Conservation (phyloP, 2,113 vertebrate species). For the Mustela lutreola region DNA sequence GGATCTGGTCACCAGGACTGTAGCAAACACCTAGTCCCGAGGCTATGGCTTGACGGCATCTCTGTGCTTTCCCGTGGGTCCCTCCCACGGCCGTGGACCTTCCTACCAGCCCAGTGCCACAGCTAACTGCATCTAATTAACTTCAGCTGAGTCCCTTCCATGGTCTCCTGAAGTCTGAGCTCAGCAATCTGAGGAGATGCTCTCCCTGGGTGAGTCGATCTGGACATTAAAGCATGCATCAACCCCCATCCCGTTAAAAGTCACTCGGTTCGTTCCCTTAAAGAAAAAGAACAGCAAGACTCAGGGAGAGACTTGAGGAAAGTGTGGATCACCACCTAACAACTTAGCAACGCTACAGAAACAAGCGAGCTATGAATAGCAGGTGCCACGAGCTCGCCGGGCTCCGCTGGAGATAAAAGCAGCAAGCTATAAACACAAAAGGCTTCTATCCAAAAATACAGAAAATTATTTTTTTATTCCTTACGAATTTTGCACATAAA, state of each 20-base stretch:
- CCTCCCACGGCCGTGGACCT: not conserved
- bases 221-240: not conserved
- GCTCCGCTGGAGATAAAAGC: constrained; percentile 76
- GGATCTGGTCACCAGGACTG: constrained; percentile 47
- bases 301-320: constrained; percentile 74
- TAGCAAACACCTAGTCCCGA: constrained; percentile 39
- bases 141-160: not conserved
- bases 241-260: constrained; percentile 53
- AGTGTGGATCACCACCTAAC: constrained; percentile 76
- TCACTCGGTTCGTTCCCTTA: constrained; percentile 61
- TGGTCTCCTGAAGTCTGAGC: constrained; percentile 38
- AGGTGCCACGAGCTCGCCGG: constrained; percentile 73
- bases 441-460: constrained; percentile 70
- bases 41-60: constrained; percentile 10
- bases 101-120: not conserved
- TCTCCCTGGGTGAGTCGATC: constrained; percentile 30
- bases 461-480: constrained; percentile 71
- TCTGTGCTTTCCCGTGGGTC: not conserved
- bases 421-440: constrained; percentile 71
- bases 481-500: constrained; percentile 69
- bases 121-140: not conserved
- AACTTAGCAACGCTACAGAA: constrained; percentile 78
- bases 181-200: not conserved
- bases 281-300: constrained; percentile 69
- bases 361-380: constrained; percentile 68